Conservation (phyloP, 1,140 invertebrate genomes). For the Heliothis virescens region DNA sequence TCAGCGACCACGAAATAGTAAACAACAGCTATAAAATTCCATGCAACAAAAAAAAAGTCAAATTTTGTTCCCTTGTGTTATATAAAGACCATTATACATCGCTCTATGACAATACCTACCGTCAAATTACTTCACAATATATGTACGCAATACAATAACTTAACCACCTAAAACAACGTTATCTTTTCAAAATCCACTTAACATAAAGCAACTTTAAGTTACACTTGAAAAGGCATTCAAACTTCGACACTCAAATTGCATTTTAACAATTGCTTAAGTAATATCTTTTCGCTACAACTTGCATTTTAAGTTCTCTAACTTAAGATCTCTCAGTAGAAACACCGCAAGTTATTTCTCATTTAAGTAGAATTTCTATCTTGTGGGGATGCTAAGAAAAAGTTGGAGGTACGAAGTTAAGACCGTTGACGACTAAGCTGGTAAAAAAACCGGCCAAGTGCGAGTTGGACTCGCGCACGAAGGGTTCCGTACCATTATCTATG, state of each 20-base stretch:
- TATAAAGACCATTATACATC: no score
- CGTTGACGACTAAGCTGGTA: no score
- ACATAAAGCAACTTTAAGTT: background rate
- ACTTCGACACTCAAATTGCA: conserved; percentile 11
- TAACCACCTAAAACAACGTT: background rate
- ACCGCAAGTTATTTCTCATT: conserved; percentile 26
- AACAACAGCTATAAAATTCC: no score
- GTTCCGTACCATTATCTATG: no score
- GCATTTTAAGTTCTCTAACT: conserved; percentile 3
- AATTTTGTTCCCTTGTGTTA: no score
- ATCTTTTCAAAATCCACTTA: background rate
- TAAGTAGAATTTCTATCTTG: conserved; percentile 22
- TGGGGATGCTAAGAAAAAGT: conserved; percentile 6
- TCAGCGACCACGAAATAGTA: no score
- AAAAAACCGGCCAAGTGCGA: no score
- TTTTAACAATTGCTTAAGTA: conserved; percentile 24
- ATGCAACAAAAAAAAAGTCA: no score
- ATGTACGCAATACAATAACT: background rate
- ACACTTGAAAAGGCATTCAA: background rate
- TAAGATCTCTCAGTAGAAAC: background rate
- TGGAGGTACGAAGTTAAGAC: background rate
- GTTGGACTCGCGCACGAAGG: no score
- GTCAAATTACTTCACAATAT: no score
- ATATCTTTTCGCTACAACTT: conserved; percentile 7
- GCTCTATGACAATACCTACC: no score